Evolutionary conservation across 1,140 invertebrate genomes (phyloP).

Genomic region (roundworm (Caenorhabditis elegans)): DNA sequence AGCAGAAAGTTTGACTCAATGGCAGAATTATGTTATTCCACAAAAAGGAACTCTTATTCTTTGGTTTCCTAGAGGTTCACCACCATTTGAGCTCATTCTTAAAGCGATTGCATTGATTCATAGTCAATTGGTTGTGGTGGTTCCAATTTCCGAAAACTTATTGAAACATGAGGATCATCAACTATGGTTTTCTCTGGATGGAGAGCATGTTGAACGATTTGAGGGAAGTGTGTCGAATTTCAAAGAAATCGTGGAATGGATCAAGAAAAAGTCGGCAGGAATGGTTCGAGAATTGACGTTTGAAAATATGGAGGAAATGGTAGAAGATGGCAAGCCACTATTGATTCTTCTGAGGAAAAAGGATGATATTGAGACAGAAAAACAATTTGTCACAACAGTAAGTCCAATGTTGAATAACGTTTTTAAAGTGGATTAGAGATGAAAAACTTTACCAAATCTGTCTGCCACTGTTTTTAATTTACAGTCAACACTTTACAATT

Average conservation of each 20-base stretch:
- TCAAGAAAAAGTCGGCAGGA: neutral
- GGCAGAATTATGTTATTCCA: neutral
- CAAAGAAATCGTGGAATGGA: conserved; percentile 6
- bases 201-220: neutral
- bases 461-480: no score
- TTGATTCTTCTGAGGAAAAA: neutral
- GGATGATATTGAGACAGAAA: neutral
- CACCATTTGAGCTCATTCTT: neutral
- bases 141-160: neutral
- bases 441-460: no score
- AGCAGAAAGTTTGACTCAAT: neutral
- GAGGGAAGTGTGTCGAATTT: neutral
- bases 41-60: neutral
- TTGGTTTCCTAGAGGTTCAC: neutral
- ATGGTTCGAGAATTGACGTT: conserved; percentile 23
- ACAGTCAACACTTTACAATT: no score
- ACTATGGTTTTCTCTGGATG: conserved; percentile 7
- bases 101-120: neutral
- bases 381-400: neutral
- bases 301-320: neutral
- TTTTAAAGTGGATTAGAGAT: no score
- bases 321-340: neutral
- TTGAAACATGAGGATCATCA: conserved; percentile 1
- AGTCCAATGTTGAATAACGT: neutral
- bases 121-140: neutral